phyloP scores from a whole-genome alignment of 2,113 vertebrate genomes.

The Platichthys stellatus region DNA sequence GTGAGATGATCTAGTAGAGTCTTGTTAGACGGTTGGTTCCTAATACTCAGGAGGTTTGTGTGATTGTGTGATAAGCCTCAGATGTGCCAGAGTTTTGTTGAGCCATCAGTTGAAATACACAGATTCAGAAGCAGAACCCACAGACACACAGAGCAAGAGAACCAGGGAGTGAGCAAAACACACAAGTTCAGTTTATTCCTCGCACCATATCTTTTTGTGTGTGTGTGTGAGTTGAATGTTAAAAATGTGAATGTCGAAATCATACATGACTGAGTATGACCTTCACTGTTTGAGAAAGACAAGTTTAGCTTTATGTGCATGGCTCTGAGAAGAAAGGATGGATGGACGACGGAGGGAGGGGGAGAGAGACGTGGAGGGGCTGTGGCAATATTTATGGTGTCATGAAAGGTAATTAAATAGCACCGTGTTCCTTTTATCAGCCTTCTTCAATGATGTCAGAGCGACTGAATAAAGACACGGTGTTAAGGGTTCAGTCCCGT shows the following conservation, averaged over 20 bases:
- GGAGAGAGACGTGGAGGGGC: constrained; percentile 2
- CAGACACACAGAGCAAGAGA: too few species aligned
- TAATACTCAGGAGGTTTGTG: too few species aligned
- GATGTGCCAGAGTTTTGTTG: too few species aligned
- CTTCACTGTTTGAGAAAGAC: constrained; percentile 34
- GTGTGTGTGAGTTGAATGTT: constrained; percentile 3
- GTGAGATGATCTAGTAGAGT: too few species aligned
- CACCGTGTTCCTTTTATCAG: constrained; percentile 43
- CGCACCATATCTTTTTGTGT: too few species aligned
- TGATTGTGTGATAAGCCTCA: too few species aligned
- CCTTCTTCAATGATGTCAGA: constrained; percentile 42
- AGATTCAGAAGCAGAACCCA: too few species aligned
- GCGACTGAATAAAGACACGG: constrained; percentile 37
- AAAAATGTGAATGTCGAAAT: constrained; percentile 31
- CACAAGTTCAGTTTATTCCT: too few species aligned
- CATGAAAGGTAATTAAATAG: constrained; percentile 58
- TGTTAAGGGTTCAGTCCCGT: constrained; percentile 36
- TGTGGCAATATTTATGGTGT: constrained; percentile 49
- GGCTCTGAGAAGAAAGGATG: constrained; percentile 8
- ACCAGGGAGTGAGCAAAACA: too few species aligned
- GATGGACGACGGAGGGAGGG: constrained; percentile 13
- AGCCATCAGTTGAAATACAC: too few species aligned
- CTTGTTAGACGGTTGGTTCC: too few species aligned
- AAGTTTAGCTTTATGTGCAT: constrained; percentile 32
- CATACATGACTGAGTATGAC: constrained; percentile 19